phyloP scores from a whole-genome alignment of 2,113 vertebrate genomes.

The Melanocharis versteri region DNA sequence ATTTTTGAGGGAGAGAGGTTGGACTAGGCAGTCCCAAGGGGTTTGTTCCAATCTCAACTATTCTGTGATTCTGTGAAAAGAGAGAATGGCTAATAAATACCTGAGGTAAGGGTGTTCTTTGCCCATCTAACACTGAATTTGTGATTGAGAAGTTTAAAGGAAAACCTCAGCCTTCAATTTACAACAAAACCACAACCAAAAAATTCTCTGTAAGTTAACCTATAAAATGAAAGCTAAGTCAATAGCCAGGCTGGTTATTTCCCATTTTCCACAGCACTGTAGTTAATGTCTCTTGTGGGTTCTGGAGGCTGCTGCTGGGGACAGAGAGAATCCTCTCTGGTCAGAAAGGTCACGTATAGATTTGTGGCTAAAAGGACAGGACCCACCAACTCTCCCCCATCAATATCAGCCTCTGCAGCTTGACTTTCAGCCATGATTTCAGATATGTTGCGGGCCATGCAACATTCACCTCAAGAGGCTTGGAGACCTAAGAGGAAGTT shows the following conservation, averaged over 20 bases:
- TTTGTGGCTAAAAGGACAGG: background rate
- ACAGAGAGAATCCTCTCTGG: background rate
- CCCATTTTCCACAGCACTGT: background rate
- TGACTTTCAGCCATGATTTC: background rate
- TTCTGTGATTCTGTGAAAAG: background rate
- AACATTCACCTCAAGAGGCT: background rate
- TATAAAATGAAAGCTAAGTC: background rate
- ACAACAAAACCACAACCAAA: background rate
- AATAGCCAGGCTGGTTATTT: background rate
- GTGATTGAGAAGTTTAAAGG: background rate
- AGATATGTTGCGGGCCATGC: background rate
- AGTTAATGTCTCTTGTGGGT: background rate
- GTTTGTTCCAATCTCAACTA: background rate
- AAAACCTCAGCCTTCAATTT: background rate
- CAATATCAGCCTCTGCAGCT: background rate
- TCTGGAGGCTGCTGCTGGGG: background rate
- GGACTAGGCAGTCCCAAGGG: background rate
- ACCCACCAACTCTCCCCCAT: background rate
- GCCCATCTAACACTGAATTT: background rate
- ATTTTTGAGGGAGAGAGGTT: background rate
- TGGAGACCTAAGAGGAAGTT: background rate
- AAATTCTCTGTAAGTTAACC: background rate
- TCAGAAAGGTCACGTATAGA: background rate
- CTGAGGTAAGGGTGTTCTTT: background rate
- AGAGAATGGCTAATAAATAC: background rate